Base-by-base conservation (phyloP, 2,888 invertebrate species). In the Prosopocoilus inquinatus region DNA sequence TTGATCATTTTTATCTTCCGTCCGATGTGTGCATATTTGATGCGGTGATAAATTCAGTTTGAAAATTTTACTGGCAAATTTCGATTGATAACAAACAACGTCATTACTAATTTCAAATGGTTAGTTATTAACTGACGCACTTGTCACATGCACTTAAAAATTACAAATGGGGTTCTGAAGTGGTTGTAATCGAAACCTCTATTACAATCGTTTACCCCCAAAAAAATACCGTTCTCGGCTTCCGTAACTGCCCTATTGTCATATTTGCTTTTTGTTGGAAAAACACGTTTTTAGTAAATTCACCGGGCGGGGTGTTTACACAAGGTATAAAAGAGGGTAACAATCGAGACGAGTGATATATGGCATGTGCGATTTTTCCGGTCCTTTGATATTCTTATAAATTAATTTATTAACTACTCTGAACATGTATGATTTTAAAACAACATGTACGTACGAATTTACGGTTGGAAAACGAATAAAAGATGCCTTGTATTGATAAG, bases 201-300 rank as follows among this genome's bases (percentile, higher is more conserved):
- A 67, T 67, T 65, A 65, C 56, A 59, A 50, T 53, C 55, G 63
- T 66, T 63, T 62, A 64, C 65, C 67, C 66, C 62, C 59, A 66
- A 66, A 57, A 46, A 49, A 55, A 45, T 3, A 28, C 2, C 32
- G 46, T 43, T 53, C 57, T 62, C 56, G 47, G 58, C 46, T 50
- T 58, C 55, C 47, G 50, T 43, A 45, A 32, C 39, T 44, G 55
- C 62, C 56, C 62, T 64, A 66, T 70, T 70, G 70, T 70, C 60
- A 64, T 67, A 64, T 70, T 70, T 69, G 64, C 68, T 55, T 55
- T 55, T 55, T 55, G 55, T 55, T 55, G 55, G 45, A 46, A 46
- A 53, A 55, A 55, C 50, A 55, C 55, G 35, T 55, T 50, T 55
- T 55, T 55, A 50, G 41, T 47, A 55, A 55, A 55, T 55, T 55